A percentile compares a stretch with the other conserved stretches of the same genome.
Evolutionary conservation across 2,113 vertebrate species (phyloP).

Genomic region (Melozone crissalis): DNA sequence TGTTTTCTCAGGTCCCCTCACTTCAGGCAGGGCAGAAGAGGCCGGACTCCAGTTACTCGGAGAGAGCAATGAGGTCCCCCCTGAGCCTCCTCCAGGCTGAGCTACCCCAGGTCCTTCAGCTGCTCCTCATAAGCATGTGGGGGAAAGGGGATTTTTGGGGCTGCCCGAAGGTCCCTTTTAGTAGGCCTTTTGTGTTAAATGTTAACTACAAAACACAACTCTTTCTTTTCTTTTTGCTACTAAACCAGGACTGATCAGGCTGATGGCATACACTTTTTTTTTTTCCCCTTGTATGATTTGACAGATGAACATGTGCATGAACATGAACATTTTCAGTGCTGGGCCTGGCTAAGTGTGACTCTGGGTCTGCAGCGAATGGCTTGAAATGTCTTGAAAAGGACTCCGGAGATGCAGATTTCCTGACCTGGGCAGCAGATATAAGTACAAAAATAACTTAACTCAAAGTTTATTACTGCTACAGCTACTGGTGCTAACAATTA

Average conservation of each 20-base stretch:
- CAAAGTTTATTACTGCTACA: not conserved
- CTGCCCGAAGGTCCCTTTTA: rapidly evolving
- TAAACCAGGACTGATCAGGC: not conserved
- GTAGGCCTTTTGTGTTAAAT: rapidly evolving
- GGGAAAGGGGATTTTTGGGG: not conserved
- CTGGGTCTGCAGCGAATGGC: not conserved
- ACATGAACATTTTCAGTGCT: not conserved
- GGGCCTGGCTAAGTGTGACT: not conserved
- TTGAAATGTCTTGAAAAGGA: not conserved
- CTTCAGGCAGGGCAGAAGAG: not conserved
- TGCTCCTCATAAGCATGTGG: rapidly evolving
- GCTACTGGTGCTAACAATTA: not conserved
- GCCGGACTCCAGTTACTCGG: rapidly evolving
- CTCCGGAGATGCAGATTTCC: not conserved
- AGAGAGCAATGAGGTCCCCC: rapidly evolving
- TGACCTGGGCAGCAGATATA: not conserved
- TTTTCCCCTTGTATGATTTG: not conserved
- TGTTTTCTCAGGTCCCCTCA: rapidly evolving
- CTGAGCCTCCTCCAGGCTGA: not conserved
- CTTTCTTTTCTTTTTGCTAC: not conserved
- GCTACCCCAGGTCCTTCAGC: not conserved
- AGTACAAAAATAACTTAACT: not conserved
- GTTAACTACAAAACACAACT: rapidly evolving
- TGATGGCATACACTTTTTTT: not conserved
- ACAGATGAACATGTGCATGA: rapidly evolving